Evolutionary conservation across 2,888 invertebrate species (phyloP), one percentile per base, ranked within the genome.

Genomic region (Drosophila atripex): DNA sequence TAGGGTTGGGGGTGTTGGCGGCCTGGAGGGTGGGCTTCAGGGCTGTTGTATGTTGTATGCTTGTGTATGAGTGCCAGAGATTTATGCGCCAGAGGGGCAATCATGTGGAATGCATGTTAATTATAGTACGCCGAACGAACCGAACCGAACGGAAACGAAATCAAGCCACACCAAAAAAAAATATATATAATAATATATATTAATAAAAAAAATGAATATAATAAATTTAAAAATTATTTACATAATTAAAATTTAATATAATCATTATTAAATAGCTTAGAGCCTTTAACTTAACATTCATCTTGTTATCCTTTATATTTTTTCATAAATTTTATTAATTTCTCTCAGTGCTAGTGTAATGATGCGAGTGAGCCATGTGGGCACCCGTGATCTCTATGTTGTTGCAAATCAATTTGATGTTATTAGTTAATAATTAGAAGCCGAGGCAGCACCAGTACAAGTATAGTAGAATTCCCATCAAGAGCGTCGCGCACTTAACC

Each of bases 81-180:
- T 86, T 84, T 84, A 88, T 84, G 80, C 74, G 76, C 71, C 73
- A 64, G 73, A 66, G 73, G 73, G 70, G 77, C 87, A 87, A 82
- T 85, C 88, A 88, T 82, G 88, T 82, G 85, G 76, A 87, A 88
- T 78, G 88, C 87, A 87, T 87, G 87, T 85, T 88, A 85, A 85
- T 85, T 85, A 88, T 72, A 61, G 52, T 63, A 70, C 51, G 38
- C 14, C 21, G 60, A 38, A 61, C 49, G 64, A 63, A 25, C 38
- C 46, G 46, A 70, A 32, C 60, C 71, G 51, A 68, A 47, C 18
- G 50, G n/a, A 60, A 61, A 63, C 39, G 39, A 61, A 61, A 61
- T 61, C 63, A 61, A 47, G 49, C 7, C 32, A 32, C 60, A 61
- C 60, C 14, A 30, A 1, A 47, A 61, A 23, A 60, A 60, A 61